Evolutionary conservation across 2,113 vertebrate species (phyloP), one percentile per base, ranked within the genome.

Genomic region (Paramormyrops kingsleyae): DNA sequence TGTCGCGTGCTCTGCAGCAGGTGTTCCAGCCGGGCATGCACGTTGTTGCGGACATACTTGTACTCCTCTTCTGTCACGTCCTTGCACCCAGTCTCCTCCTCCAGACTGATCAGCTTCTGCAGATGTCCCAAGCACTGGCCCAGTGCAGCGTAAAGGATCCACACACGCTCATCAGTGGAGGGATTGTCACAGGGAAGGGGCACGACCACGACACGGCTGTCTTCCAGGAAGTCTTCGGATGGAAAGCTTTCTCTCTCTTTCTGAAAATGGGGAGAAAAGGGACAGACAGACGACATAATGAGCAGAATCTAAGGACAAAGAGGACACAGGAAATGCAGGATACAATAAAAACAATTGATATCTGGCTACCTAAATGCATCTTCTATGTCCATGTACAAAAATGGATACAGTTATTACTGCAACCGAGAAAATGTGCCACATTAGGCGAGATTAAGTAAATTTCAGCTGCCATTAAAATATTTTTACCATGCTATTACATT

Each of bases 51-150:
- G 89, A 92, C 66, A 31, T 77, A 89, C 90, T 95, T 95, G 0
- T 94, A 96, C 80, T 95, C 94, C 1, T 93, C 94, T 52, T 95
- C 92, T 59, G 93, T 87, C 90, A 92, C 89, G 0, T 94, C 85
- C 42, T 52, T 31, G 88, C n/a, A 47, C 31, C 42, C 96, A 94
- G 95, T 94, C 86, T 96, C 95, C 91, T 94, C 94, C 90, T 96
- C 96, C 83, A 92, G 93, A 59, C 35, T 42, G 84, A 95, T 95
- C 90, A 95, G 83, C 90, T 90, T 92, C 92, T 95, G 94, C 66
- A 96, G 92, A 85, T 96, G 94, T 7, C 94, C 94, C 66, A 95
- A 91, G 47, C 96, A 96, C 85, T 94, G 93, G 3, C 93, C 93
- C 91, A 96, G 91, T 24, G 96, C 96, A 0, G 93, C 90, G 74